Evolutionary conservation across 1,140 invertebrate species (phyloP).

Genomic region (Cecropterus lyciades): DNA sequence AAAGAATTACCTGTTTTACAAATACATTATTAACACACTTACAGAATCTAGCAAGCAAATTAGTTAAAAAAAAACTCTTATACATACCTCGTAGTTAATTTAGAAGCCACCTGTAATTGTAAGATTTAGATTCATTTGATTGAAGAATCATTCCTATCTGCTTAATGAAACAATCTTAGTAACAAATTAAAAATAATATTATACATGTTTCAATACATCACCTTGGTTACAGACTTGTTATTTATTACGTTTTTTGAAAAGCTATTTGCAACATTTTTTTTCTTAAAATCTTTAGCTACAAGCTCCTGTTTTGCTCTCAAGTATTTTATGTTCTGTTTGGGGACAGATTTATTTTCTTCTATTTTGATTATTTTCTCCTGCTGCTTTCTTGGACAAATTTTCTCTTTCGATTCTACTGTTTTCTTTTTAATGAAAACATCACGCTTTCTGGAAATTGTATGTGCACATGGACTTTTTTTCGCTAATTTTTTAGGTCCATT

Average conservation of each 20-base stretch:
- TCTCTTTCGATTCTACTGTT: conserved; percentile 41
- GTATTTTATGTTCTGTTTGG: conserved; percentile 10
- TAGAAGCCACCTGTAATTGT: conserved; percentile 57
- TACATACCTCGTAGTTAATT: conserved; percentile 48
- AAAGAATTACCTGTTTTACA: not conserved
- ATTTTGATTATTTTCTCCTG: conserved; percentile 12
- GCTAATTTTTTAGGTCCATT: conserved; percentile 35
- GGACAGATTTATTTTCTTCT: not conserved
- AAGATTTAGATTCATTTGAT: not conserved
- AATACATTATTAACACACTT: no score
- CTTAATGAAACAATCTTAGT: no score
- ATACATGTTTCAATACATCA: not conserved
- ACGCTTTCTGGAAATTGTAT: conserved; percentile 40
- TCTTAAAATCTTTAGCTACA: conserved; percentile 4
- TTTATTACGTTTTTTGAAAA: not conserved
- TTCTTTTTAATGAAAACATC: conserved; percentile 39
- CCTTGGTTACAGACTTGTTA: conserved; percentile 4
- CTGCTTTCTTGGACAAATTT: conserved; percentile 13
- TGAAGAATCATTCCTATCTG: no score
- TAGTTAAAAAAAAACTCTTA: no score
- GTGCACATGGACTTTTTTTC: conserved; percentile 41
- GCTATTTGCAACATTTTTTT: not conserved
- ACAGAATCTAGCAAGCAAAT: no score
- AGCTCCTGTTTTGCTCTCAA: conserved; percentile 3
- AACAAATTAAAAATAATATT: no score